Conservation (phyloP, 1,140 invertebrate genomes). For the Euwallacea similis region DNA sequence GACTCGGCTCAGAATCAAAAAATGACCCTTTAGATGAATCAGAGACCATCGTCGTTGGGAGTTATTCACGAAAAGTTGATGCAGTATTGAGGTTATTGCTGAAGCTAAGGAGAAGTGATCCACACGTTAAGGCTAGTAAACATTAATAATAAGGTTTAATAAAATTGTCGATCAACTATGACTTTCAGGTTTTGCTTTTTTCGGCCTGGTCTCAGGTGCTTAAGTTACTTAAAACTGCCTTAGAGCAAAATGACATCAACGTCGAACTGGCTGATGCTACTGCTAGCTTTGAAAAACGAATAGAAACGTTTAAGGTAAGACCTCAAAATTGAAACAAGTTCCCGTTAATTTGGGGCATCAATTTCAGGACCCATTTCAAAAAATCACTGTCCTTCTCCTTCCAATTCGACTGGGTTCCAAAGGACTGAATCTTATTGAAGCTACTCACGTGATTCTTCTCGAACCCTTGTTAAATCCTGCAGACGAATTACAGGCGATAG, state of each 20-base stretch:
- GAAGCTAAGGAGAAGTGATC: constrained; percentile 60
- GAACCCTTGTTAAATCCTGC: constrained; percentile 76
- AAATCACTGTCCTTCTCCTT: constrained; percentile 68
- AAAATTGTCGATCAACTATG: constrained; percentile 65
- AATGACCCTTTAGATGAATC: constrained; percentile 35
- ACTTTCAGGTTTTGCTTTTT: constrained; percentile 64
- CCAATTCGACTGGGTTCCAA: constrained; percentile 71
- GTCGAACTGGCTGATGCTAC: constrained; percentile 34
- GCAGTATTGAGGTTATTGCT: constrained; percentile 65
- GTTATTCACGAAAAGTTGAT: constrained; percentile 74
- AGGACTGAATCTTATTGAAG: constrained; percentile 79
- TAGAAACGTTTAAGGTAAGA: constrained; percentile 62
- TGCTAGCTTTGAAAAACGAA: constrained; percentile 50
- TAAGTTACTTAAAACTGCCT: constrained; percentile 62
- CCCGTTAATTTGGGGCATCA: background rate
- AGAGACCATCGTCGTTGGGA: constrained; percentile 57
- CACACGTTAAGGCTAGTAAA: constrained; percentile 61
- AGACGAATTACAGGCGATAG: constrained; percentile 77
- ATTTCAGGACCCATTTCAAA: constrained; percentile 48
- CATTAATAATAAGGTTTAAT: constrained; percentile 45
- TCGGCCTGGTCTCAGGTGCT: constrained; percentile 71
- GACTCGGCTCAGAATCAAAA: constrained; percentile 41
- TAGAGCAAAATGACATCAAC: constrained; percentile 64
- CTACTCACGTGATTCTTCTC: constrained; percentile 75
- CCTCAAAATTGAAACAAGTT: background rate